Percentiles rank a stretch among this genome's conserved stretches.
Evolutionary conservation across 2,888 invertebrate genomes (phyloP).

Genomic region (Miltochrista miniata): DNA sequence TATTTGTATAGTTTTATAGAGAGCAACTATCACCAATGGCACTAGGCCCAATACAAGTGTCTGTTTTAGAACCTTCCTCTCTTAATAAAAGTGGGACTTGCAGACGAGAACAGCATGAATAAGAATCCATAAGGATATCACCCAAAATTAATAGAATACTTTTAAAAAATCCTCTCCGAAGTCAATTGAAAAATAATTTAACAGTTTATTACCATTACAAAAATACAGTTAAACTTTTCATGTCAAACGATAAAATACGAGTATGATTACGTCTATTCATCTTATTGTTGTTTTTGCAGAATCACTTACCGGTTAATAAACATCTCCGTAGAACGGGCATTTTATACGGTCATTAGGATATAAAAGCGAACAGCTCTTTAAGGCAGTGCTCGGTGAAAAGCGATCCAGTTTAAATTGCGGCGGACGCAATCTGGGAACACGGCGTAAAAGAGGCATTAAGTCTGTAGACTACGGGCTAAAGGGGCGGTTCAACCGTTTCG

Average conservation of each 20-base stretch:
- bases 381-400: constrained; percentile 70
- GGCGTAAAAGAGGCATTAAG: constrained; percentile 73
- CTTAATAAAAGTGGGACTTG: too few species aligned
- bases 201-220: not conserved
- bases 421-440: constrained; percentile 70
- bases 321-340: constrained; percentile 41
- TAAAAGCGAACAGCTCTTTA: constrained; percentile 72
- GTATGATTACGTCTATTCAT: not conserved
- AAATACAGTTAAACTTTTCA: not conserved
- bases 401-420: constrained; percentile 63
- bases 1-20: too few species aligned
- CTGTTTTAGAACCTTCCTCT: too few species aligned
- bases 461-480: constrained; percentile 48
- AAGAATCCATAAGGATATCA: too few species aligned
- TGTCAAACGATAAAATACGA: not conserved
- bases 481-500: constrained; percentile 21
- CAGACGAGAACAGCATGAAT: too few species aligned
- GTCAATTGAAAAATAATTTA: too few species aligned
- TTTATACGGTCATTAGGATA: constrained; percentile 69
- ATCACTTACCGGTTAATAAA: constrained; percentile 35
- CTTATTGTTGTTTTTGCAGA: constrained; percentile 2
- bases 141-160: too few species aligned
- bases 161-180: too few species aligned
- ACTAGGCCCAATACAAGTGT: too few species aligned
- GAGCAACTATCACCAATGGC: too few species aligned